A percentile compares a stretch with the other conserved stretches of the same genome.
These are phyloP conservation scores for Benitochromis conjunctus DNA, from an alignment of 2,113 vertebrate genomes.

Conservation along the genomic window DNA sequence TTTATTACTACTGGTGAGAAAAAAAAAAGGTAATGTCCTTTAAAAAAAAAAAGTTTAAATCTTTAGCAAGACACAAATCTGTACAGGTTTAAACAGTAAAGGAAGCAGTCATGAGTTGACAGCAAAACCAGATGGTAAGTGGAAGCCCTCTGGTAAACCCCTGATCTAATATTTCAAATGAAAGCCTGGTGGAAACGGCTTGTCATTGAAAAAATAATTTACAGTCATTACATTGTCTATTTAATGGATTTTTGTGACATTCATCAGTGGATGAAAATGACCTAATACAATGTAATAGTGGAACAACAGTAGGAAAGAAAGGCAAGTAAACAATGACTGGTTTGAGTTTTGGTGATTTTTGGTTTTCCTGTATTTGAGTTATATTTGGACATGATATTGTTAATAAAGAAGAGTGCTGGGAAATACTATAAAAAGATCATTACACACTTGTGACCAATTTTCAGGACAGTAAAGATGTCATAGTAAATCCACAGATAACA, in stretches of 20 bases:
- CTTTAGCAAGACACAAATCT: background rate
- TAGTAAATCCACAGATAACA: background rate
- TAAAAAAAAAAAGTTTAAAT: background rate
- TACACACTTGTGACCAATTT: background rate
- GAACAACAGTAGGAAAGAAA: background rate
- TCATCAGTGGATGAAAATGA: background rate
- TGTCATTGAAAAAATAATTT: background rate
- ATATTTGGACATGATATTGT: background rate
- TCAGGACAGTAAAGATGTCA: background rate
- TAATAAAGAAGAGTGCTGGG: background rate
- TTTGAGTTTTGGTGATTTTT: background rate
- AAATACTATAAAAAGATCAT: background rate
- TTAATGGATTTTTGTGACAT: background rate
- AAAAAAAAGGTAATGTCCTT: background rate
- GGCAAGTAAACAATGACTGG: background rate
- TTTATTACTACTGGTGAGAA: background rate
- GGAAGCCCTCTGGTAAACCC: constrained; percentile 45
- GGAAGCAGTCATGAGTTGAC: background rate
- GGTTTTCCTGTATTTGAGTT: background rate
- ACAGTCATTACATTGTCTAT: constrained; percentile 12
- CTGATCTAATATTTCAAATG: constrained; percentile 59
- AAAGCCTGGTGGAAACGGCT: constrained; percentile 31
- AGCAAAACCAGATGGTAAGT: constrained; percentile 44
- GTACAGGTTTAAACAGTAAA: background rate
- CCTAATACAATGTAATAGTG: background rate